Evolutionary conservation across 2,888 invertebrate genomes (phyloP), one percentile per base, ranked within the genome.

Genomic region (Balanococcus diminutus): DNA sequence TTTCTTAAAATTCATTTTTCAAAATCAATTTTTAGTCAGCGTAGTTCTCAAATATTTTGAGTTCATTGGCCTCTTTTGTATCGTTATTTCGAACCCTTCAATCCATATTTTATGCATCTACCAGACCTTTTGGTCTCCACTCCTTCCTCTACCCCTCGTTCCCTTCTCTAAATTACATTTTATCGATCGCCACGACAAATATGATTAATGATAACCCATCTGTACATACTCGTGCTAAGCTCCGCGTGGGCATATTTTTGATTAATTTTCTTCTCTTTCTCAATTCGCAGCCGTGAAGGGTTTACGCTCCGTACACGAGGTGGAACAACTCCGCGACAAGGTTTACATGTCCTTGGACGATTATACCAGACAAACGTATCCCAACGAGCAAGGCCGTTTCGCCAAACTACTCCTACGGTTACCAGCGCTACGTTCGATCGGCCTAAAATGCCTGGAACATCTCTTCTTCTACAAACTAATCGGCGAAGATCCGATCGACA

Each of bases 261-360:
- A n/a, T n/a, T n/a, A n/a, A 36, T 36, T 6, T 36, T 6, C 8
- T 82, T 39, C 16, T 11, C 84, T 36, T 86, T 87, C 75, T 87
- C 0, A 51, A 79, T 84, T 87, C 91, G 86, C 91, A 93, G 97
- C 97, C 90, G 95, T 98, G 36, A 95, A 97, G 89, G 97, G 96
- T 84, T 91, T 99, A 88, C 94, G 95, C 89, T 94, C 95, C 86
- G 93, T 94, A 36, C 93, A 93, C 88, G 95, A 96, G 89, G 95
- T 98, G 8, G 96, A 96, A 89, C 91, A 94, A 86, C 92, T 98
- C 85, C 93, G 99, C 87, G 98, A 99, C 91, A 98, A 98, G 91
- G 97, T 96, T 88, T 99, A 98, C 90, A 95, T 96, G 5, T 95
- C 97, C 85, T 92, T 99, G 88, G 98, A 99, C 91, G 98, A 98